A percentile compares a stretch with the other conserved stretches of the same genome.
Evolutionary conservation across 2,888 invertebrate genomes (phyloP).

Genomic region (Ypsolopha scabrella): DNA sequence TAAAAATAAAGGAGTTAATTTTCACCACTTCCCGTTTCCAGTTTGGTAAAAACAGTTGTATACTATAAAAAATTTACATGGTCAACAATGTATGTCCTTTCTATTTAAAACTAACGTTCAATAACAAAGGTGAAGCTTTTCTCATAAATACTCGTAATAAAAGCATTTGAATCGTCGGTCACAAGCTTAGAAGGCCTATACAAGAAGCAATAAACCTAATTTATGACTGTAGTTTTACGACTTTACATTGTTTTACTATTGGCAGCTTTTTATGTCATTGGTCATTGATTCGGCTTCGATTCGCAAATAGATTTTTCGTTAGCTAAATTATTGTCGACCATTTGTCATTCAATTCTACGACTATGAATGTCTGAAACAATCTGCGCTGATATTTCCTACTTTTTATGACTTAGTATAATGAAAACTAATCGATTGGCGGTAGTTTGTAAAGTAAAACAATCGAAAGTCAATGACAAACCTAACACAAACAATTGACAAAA

Average conservation of each 20-base stretch:
- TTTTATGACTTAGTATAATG: background rate
- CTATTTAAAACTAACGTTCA: no score
- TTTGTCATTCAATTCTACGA: background rate
- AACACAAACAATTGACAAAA: no score
- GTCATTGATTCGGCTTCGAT: background rate
- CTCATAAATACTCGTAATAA: no score
- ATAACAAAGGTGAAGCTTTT: no score
- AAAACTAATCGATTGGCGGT: background rate
- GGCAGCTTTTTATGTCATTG: background rate
- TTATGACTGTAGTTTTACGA: slow-evolving; percentile 3
- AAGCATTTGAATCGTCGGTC: no score
- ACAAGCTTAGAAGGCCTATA: background rate
- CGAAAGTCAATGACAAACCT: no score
- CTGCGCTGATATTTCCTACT: background rate
- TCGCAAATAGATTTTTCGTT: background rate
- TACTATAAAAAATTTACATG: no score
- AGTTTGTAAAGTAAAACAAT: no score
- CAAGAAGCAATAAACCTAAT: slow-evolving; percentile 4
- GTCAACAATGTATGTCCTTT: no score
- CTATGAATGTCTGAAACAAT: background rate
- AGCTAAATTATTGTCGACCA: background rate
- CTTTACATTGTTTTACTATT: background rate
- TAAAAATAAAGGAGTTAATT: no score
- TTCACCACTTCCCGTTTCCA: no score
- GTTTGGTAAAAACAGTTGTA: no score